Conservation (phyloP, 2,113 vertebrate species). For the Sinocyclocheilus grahami region DNA sequence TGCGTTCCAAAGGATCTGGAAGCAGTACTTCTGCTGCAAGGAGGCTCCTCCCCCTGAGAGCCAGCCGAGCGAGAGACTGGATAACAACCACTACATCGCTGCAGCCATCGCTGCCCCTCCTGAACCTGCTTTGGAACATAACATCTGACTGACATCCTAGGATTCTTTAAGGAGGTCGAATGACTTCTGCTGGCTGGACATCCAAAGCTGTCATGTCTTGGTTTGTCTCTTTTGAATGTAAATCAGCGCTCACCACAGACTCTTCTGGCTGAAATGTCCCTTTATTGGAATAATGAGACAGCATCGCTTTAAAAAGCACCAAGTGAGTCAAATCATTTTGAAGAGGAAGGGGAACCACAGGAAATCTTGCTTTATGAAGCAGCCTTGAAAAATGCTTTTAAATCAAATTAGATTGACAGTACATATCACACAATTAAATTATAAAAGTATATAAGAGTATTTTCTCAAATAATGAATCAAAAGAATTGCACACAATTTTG, state of each 20-base stretch:
- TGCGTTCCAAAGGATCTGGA: slow-evolving; percentile 92
- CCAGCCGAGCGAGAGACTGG: slow-evolving; percentile 74
- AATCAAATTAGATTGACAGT: neutral
- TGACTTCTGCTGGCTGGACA: neutral
- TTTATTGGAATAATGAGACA: slow-evolving; percentile 20
- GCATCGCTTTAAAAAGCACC: neutral
- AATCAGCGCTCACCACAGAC: slow-evolving; percentile 34
- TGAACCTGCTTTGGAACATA: slow-evolving; percentile 54
- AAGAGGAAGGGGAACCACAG: no score
- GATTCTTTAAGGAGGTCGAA: neutral
- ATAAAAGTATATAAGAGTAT: neutral
- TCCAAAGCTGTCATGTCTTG: neutral
- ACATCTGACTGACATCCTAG: slow-evolving; percentile 54
- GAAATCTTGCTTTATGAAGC: slow-evolving; percentile 27
- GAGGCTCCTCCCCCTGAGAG: slow-evolving; percentile 63
- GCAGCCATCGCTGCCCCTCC: neutral
- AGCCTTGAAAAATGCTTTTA: slow-evolving; percentile 20
- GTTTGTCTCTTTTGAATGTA: slow-evolving; percentile 50
- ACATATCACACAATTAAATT: neutral
- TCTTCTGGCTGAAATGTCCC: neutral
- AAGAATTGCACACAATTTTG: slow-evolving; percentile 4
- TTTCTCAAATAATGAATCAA: neutral
- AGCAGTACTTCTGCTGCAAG: slow-evolving; percentile 90
- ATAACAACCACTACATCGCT: slow-evolving; percentile 57
- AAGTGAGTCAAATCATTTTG: neutral